Base-by-base conservation (phyloP, 2,888 invertebrate species). In the Tinea trinotella region DNA sequence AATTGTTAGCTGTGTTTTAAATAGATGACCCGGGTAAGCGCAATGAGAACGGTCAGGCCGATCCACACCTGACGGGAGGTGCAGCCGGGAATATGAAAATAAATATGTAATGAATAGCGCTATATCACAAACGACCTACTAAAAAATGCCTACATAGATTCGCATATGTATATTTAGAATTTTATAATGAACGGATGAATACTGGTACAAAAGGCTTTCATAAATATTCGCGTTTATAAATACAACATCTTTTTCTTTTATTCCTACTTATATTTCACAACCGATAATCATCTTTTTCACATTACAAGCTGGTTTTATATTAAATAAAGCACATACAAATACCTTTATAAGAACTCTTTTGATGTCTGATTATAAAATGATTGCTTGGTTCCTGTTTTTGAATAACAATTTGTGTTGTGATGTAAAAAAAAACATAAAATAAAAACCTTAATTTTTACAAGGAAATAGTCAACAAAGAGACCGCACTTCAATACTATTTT, bases 21-120 rank as follows among this genome's bases (percentile, higher is more conserved):
- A 50, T 24, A 48, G 50, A 50, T 50, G 50, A 50, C 50, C 50
- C 24, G 50, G 50, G 20, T 19, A 22, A 50, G 3, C 50, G 50
- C 50, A 50, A 50, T 24, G 50, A 4, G 24, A 50, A 50, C 50
- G 13, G 24, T 22, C 24, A 24, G n/a, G 18, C 20, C 50, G 50
- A 24, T 50, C 13, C 24, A 24, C 50, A 50, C 50, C 50, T 50
- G 24, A 40, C 40, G 40, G 40, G 13, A 40, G 40, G 13, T 40
- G 40, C 40, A 40, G 40, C 40, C 40, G 13, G 40, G 40, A 40
- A 40, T 15, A 40, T 40, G 10, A 3, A 7, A 15, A 12, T 40
- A 40, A 40, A 40, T 40, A 40, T 40, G 13, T 40, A 40, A 40
- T 40, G 40, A 40, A 40, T 40, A 12, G 40, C 12, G 40, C 40